A percentile compares a stretch with the other conserved stretches of the same genome.
Conservation (phyloP, 2,797 vertebrate genomes). For the Manis pentadactyla region DNA sequence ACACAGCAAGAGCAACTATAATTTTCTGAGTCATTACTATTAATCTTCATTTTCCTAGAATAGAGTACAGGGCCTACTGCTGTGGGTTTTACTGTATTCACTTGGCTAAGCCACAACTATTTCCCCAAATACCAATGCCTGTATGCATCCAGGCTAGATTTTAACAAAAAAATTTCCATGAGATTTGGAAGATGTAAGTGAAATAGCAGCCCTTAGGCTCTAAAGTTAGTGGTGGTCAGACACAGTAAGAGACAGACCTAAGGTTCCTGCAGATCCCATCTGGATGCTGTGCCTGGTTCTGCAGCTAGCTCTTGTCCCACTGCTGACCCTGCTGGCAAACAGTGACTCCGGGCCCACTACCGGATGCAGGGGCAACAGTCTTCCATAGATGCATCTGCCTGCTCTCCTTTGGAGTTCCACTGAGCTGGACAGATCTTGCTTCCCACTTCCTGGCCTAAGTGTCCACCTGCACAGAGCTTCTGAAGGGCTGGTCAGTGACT, state of each 20-base stretch:
- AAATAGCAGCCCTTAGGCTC: background rate
- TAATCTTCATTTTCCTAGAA: slow-evolving; percentile 24
- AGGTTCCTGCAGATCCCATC: background rate
- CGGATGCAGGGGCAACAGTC: background rate
- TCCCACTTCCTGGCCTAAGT: background rate
- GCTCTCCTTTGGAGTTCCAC: background rate
- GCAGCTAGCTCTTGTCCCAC: background rate
- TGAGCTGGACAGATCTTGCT: background rate
- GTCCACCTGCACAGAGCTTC: slow-evolving; percentile 1
- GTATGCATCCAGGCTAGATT: background rate
- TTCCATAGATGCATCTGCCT: background rate
- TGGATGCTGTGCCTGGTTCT: background rate
- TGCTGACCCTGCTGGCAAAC: background rate
- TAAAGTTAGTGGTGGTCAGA: background rate
- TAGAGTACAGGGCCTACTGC: background rate
- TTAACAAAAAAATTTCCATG: background rate
- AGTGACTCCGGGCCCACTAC: background rate
- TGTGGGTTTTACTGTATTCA: background rate
- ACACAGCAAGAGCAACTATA: background rate
- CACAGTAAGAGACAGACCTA: background rate
- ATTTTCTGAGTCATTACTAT: slow-evolving; percentile 34
- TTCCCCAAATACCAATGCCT: background rate
- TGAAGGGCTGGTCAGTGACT: background rate
- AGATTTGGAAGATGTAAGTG: background rate
- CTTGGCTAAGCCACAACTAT: background rate